phyloP scores from a whole-genome alignment of 2,888 invertebrate genomes.

The Pinctada fucata region DNA sequence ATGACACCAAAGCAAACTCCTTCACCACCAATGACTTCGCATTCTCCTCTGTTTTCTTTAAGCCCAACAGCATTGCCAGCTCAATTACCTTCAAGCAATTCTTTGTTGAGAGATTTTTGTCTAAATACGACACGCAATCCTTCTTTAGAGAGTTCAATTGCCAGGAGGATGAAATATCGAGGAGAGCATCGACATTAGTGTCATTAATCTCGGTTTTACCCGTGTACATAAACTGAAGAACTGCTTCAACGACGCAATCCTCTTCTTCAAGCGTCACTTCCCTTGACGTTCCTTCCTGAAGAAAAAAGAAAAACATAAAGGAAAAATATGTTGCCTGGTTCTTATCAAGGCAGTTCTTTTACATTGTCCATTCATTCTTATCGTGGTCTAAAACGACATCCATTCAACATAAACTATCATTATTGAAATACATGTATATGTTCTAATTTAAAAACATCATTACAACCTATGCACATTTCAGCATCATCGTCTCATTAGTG shows the following conservation, averaged over 20 bases:
- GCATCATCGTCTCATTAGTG: no score
- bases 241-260: slow-evolving; percentile 2
- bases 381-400: no score
- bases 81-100: slow-evolving; percentile 90
- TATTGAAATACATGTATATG: no score
- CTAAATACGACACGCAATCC: slow-evolving; percentile 86
- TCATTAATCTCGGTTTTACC: slow-evolving; percentile 86
- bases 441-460: no score
- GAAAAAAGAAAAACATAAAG: neutral
- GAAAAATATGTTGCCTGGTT: neutral
- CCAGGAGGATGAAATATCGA: slow-evolving; percentile 90
- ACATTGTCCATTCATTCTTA: no score
- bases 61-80: slow-evolving; percentile 86
- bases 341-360: no score
- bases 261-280: slow-evolving; percentile 7
- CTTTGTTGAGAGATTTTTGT: slow-evolving; percentile 83
- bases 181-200: slow-evolving; percentile 83
- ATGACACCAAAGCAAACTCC: slow-evolving; percentile 38
- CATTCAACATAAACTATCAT: no score
- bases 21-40: slow-evolving; percentile 84
- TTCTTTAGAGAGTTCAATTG: slow-evolving; percentile 87
- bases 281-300: slow-evolving; percentile 20
- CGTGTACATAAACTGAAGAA: slow-evolving; percentile 88
- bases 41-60: slow-evolving; percentile 83
- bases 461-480: no score